Evolutionary conservation across 2,888 invertebrate species (phyloP), one percentile per base, ranked within the genome.

Genomic region (Thumatha senex): DNA sequence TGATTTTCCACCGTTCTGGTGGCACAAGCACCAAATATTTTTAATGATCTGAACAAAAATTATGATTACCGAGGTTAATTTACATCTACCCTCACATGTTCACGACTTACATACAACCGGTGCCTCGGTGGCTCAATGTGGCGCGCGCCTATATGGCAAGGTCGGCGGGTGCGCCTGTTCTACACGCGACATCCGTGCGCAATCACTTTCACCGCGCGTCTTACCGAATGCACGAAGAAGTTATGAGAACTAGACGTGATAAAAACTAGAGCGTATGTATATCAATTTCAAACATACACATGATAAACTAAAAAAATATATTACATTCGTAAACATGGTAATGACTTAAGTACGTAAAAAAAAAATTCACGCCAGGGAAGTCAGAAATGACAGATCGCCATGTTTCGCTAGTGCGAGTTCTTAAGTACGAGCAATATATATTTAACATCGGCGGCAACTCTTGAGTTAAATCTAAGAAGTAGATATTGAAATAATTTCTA

Each of bases 191-290:
- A 85, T 75, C 77, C 69, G 82, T 41, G 40, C 82, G 84, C 84
- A 84, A 86, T 88, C 89, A 89, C 89, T 89, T 91, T 90, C 90
- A 89, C 89, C 82, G 79, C 78, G 75, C 73, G 74, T 78, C 77
- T 80, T 86, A 80, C 85, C 82, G 84, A 87, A 86, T 78, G 78
- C 80, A 81, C 73, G 71, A 53, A 60, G n/a, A 77, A 83, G 44
- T 54, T 63, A 65, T 48, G 41, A 51, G 43, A 35, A 51, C 71
- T 70, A 66, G 62, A 71, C 56, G 51, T 47, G 62, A 39, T 54
- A n/a, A 29, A 7, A 40, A 40, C 39, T 41, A 14, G 43, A 50
- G 29, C 44, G 31, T 40, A 12, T 8, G 13, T 24, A 24, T 4
- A 24, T 24, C 5, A 5, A 5, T 24, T 24, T 24, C 2, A 24